Percentiles rank a stretch among this genome's conserved stretches.
Evolutionary conservation across 2,797 vertebrate species (phyloP).

Genomic region (Avahi laniger): DNA sequence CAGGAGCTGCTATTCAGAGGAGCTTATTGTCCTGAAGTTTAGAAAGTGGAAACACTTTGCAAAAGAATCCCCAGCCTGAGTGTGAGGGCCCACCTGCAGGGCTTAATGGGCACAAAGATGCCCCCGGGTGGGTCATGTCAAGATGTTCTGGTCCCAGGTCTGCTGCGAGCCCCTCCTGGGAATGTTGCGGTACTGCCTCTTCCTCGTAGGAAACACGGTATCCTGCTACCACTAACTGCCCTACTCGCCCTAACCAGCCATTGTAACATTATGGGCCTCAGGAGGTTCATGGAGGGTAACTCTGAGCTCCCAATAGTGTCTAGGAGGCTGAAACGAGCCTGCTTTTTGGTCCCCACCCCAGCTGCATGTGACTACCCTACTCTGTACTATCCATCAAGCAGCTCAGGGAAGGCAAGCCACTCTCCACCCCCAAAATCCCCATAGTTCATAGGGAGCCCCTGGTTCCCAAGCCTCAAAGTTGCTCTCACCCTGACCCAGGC

Average conservation of each 20-base stretch:
- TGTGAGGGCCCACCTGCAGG: background rate
- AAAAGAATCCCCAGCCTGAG: background rate
- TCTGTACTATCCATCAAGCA: background rate
- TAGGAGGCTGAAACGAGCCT: background rate
- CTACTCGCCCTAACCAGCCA: background rate
- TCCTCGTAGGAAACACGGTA: background rate
- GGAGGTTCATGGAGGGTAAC: background rate
- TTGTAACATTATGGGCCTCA: background rate
- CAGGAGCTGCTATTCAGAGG: background rate
- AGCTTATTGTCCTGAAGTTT: conserved; percentile 5
- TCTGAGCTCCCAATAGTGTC: background rate
- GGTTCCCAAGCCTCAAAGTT: background rate
- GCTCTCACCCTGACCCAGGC: background rate
- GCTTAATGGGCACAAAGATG: background rate
- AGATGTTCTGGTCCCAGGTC: background rate
- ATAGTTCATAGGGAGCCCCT: background rate
- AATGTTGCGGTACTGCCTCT: background rate
- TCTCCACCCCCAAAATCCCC: background rate
- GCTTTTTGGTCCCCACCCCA: background rate
- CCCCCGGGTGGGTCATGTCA: background rate
- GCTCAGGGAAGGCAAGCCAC: background rate
- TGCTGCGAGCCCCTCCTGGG: background rate
- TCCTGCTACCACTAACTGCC: background rate
- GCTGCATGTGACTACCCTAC: background rate
- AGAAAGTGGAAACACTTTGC: background rate